Conservation (phyloP, 2,113 vertebrate genomes). For the Varanus salvator region DNA sequence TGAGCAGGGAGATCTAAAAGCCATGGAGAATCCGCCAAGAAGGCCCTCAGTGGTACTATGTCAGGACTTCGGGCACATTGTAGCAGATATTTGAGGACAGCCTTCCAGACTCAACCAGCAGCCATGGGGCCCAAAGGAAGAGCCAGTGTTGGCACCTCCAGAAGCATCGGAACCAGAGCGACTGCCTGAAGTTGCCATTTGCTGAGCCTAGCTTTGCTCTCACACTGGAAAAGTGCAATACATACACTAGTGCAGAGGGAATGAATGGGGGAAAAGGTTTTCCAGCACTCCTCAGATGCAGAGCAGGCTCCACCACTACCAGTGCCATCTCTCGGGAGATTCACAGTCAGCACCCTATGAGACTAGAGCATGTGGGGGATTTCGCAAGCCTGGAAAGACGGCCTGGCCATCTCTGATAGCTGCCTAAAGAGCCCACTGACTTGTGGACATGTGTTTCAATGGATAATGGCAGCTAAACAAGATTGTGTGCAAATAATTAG, state of each 20-base stretch:
- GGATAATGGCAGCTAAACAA: conserved; percentile 45
- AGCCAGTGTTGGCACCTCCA: neutral
- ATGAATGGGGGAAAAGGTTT: neutral
- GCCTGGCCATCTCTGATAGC: neutral
- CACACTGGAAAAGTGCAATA: neutral
- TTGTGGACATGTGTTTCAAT: conserved; percentile 34
- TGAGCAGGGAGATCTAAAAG: too few relatives aligned
- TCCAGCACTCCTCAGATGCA: conserved; percentile 6
- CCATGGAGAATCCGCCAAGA: too few relatives aligned
- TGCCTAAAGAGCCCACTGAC: conserved; percentile 42
- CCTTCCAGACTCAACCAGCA: too few relatives aligned
- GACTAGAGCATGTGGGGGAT: neutral
- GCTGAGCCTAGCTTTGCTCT: too few relatives aligned
- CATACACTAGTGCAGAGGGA: neutral
- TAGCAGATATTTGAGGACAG: too few relatives aligned
- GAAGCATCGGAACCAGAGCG: neutral
- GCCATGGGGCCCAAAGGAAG: too few relatives aligned
- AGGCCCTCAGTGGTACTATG: too few relatives aligned
- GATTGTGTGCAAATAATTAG: conserved; percentile 52
- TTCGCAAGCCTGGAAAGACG: neutral
- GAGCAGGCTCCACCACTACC: neutral
- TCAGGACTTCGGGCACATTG: too few relatives aligned
- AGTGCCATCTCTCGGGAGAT: neutral
- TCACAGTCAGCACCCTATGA: neutral
- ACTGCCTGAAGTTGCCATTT: neutral